These are phyloP conservation scores for Clarias platycephalus DNA, from an alignment of 2,797 vertebrate genomes.

Conservation along the genomic window DNA sequence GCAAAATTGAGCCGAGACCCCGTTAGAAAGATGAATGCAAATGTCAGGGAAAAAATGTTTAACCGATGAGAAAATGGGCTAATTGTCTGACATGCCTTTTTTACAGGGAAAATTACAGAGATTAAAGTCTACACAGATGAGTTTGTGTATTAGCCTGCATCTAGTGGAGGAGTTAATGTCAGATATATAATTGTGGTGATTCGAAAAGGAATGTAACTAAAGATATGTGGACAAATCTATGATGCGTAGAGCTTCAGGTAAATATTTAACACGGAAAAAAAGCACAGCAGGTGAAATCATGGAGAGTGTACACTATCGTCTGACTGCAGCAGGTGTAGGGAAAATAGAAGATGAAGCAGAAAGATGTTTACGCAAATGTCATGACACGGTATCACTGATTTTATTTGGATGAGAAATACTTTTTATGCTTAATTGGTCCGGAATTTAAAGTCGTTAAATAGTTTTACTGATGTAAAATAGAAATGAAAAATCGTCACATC, in stretches of 20 bases:
- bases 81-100: slow-evolving; percentile 20
- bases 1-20: slow-evolving; percentile 4
- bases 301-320: background rate
- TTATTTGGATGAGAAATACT: background rate
- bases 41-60: slow-evolving; percentile 6
- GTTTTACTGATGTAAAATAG: background rate
- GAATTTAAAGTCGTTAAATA: background rate
- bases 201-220: background rate
- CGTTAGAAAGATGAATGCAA: slow-evolving; percentile 11
- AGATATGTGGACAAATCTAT: background rate
- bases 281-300: background rate
- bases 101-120: slow-evolving; percentile 11
- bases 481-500: slow-evolving; percentile 62
- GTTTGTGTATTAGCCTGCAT: background rate
- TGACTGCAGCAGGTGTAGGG: background rate
- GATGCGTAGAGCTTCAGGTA: slow-evolving; percentile 13
- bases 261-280: slow-evolving; percentile 19
- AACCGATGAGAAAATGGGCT: slow-evolving; percentile 22
- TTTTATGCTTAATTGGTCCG: background rate
- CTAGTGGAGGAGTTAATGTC: slow-evolving; percentile 13
- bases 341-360: background rate
- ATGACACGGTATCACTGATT: background rate
- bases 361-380: background rate
- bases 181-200: slow-evolving; percentile 8
- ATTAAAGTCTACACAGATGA: slow-evolving; percentile 16